These are phyloP conservation scores for Conus canariensis DNA, from an alignment of 2,888 invertebrate species.

Conservation along the genomic window DNA sequence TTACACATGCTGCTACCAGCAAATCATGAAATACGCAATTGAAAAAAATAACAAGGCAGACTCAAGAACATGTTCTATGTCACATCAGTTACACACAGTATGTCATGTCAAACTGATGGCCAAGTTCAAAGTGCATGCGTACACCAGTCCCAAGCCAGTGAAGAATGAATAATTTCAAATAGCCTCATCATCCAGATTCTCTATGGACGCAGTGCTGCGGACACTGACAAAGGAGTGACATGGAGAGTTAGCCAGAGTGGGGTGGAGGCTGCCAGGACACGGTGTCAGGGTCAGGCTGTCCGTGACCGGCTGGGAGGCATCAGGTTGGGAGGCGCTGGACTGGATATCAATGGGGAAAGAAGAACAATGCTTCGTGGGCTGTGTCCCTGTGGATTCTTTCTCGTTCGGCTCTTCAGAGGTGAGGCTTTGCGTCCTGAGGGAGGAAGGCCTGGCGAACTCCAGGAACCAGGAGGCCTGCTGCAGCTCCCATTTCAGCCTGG, in stretches of 20 bases:
- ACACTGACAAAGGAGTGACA: background rate
- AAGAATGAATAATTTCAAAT: too few species aligned
- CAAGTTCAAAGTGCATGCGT: too few species aligned
- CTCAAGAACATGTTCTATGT: too few species aligned
- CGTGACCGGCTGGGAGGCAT: background rate
- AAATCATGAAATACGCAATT: too few species aligned
- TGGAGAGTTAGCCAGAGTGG: background rate
- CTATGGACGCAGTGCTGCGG: background rate
- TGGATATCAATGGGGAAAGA: background rate
- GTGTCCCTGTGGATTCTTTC: background rate
- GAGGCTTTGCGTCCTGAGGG: background rate
- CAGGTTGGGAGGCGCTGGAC: background rate
- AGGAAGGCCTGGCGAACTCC: constrained; percentile 10
- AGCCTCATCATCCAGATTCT: too few species aligned
- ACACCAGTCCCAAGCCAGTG: too few species aligned
- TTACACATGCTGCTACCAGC: too few species aligned
- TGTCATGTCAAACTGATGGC: too few species aligned
- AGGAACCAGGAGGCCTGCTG: constrained; percentile 20
- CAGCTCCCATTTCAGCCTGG: constrained; percentile 20
- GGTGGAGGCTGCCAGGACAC: background rate
- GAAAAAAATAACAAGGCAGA: too few species aligned
- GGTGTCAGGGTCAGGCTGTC: background rate
- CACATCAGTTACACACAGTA: too few species aligned
- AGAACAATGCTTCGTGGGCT: background rate
- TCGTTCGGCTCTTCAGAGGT: too few species aligned